A percentile compares a stretch with the other conserved stretches of the same genome.
phyloP scores from a whole-genome alignment of 2,113 vertebrate genomes.

The Pelecanus crispus region DNA sequence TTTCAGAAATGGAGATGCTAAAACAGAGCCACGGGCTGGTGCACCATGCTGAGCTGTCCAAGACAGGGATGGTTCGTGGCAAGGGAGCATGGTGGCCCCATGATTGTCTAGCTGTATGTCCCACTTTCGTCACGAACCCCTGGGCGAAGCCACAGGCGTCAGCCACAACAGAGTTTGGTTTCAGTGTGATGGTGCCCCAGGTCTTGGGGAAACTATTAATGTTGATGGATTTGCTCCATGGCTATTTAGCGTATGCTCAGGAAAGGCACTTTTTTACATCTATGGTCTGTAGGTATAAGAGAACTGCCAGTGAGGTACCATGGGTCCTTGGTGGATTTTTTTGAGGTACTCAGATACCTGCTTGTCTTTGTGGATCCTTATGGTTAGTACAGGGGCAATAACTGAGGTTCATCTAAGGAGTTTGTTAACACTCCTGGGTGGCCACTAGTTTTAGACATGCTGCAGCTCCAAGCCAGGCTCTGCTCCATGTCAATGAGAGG shows the following conservation, averaged over 20 bases:
- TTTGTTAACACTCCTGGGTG: not conserved
- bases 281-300: not conserved
- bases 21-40: not conserved
- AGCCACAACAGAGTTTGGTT: not conserved
- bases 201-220: not conserved
- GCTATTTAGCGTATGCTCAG: not conserved
- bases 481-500: not conserved
- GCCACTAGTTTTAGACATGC: not conserved
- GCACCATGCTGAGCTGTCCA: not conserved
- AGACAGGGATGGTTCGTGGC: not conserved
- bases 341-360: not conserved
- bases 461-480: not conserved
- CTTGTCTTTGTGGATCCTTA: not conserved
- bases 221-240: not conserved
- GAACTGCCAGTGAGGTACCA: not conserved
- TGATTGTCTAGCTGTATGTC: not conserved
- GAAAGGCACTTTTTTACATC: not conserved
- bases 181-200: not conserved
- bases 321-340: not conserved
- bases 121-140: not conserved
- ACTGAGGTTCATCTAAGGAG: not conserved
- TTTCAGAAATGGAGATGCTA: not conserved
- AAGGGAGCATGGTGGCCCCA: rapidly evolving
- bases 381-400: not conserved
- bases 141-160: not conserved